Conservation (phyloP, 2,113 vertebrate species). For the Crotalus viridis region DNA sequence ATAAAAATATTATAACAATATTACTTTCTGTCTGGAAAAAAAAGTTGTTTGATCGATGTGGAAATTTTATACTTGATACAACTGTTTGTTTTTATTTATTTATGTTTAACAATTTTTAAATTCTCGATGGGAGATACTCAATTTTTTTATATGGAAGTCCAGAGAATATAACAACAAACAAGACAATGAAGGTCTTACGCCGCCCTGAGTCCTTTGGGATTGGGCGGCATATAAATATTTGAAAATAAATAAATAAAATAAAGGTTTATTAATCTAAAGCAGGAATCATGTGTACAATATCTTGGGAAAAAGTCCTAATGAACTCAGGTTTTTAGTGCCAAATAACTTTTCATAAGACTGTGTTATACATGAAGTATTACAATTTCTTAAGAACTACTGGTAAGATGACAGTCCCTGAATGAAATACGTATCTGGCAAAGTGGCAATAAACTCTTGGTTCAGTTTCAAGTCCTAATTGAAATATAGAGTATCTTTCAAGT, state of each 20-base stretch:
- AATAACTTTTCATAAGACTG: background rate
- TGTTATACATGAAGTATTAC: constrained; percentile 11
- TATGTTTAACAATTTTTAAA: constrained; percentile 7
- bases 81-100: background rate
- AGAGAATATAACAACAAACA: background rate
- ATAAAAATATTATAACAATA: constrained; percentile 14
- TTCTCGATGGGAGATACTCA: background rate
- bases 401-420: background rate
- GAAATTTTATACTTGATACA: constrained; percentile 54
- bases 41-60: constrained; percentile 22
- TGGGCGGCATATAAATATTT: no score
- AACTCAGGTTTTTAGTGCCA: background rate
- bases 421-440: background rate
- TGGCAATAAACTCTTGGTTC: background rate
- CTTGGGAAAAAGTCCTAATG: background rate
- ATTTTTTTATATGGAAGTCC: background rate
- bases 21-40: constrained; percentile 30
- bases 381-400: background rate
- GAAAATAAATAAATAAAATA: no score
- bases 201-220: no score
- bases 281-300: background rate
- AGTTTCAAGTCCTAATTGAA: background rate
- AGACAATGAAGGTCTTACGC: background rate
- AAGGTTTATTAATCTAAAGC: background rate
- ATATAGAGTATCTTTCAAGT: background rate